A percentile compares a stretch with the other conserved stretches of the same genome.
Evolutionary conservation across 1,140 invertebrate species (phyloP).

Genomic region (Bombus superbus): DNA sequence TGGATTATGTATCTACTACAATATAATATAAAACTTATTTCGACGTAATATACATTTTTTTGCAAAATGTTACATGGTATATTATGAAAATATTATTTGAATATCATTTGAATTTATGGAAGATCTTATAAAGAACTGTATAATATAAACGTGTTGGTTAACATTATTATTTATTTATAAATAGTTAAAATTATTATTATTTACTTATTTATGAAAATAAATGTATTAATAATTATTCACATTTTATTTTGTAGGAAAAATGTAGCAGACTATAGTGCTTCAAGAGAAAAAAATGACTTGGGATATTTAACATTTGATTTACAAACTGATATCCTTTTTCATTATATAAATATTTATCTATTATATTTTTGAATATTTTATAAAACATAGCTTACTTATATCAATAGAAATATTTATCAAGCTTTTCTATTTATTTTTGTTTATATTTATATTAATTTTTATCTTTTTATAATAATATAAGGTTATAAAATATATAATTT

Average conservation of each 20-base stretch:
- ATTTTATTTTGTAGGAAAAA: constrained; percentile 90
- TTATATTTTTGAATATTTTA: not conserved
- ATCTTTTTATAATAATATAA: not conserved
- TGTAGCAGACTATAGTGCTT: constrained; percentile 97
- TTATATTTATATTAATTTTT: not conserved
- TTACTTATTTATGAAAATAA: not conserved
- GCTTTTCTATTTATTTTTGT: not conserved
- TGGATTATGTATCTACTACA: constrained; percentile 35
- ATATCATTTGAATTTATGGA: too few relatives aligned
- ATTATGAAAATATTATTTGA: not conserved
- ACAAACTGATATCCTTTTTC: constrained; percentile 90
- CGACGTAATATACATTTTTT: not conserved
- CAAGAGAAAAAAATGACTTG: constrained; percentile 96
- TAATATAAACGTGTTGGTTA: too few relatives aligned
- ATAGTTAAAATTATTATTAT: not conserved
- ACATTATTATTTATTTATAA: too few relatives aligned
- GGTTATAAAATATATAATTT: constrained; percentile 42
- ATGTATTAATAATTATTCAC: not conserved
- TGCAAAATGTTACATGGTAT: not conserved
- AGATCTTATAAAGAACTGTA: too few relatives aligned
- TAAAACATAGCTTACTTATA: not conserved
- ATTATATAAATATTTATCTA: not conserved
- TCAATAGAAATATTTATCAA: not conserved
- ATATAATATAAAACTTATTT: not conserved
- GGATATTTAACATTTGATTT: constrained; percentile 98